These are phyloP conservation scores for Andrena marginata DNA, from an alignment of 2,888 invertebrate species.

Conservation along the genomic window DNA sequence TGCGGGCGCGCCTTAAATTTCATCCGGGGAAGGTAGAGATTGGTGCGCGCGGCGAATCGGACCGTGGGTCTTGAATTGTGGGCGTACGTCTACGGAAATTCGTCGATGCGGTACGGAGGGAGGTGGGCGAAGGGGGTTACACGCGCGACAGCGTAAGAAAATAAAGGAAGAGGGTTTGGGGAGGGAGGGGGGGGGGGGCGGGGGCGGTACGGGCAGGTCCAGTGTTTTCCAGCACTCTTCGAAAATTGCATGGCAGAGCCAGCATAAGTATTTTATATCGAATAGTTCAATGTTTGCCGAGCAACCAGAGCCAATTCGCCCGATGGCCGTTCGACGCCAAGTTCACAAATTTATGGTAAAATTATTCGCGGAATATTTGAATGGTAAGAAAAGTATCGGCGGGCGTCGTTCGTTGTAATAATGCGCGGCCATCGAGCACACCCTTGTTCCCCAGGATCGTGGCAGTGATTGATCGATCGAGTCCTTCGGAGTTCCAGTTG, in stretches of 20 bases:
- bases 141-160: background rate
- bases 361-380: conserved; percentile 74
- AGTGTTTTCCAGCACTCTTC: conserved; percentile 76
- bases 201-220: conserved; percentile 44
- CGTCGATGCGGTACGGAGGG: conserved; percentile 32
- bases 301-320: conserved; percentile 77
- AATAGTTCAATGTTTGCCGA: conserved; percentile 77
- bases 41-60: conserved; percentile 45
- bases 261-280: conserved; percentile 77
- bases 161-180: background rate
- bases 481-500: conserved; percentile 39
- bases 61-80: conserved; percentile 41
- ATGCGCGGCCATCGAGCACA: conserved; percentile 42
- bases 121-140: conserved; percentile 13
- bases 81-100: conserved; percentile 49
- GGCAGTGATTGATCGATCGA: conserved; percentile 56
- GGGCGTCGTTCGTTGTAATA: conserved; percentile 49
- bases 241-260: conserved; percentile 77
- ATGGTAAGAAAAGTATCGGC: conserved; percentile 61
- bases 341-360: conserved; percentile 76
- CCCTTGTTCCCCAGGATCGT: conserved; percentile 1
- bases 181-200: too few species aligned
- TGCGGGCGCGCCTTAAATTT: conserved; percentile 68
- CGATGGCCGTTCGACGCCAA: conserved; percentile 76
- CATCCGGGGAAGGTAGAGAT: conserved; percentile 41